These are phyloP conservation scores for Bos taurus DNA, from an alignment of 2,113 vertebrate species.

Conservation along the genomic window ARS-UCD2.0 NC_037336.1:15355001-15355500, in stretches of 20 bases:
- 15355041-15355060: conserved; percentile 95
- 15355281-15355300: not conserved
- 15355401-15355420: not conserved
- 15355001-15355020: not conserved
- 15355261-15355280: not conserved
- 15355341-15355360: not conserved
- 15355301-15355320: not conserved
- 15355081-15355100: conserved; percentile 98
- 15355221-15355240: conserved; percentile 7
- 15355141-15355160: conserved; percentile 10
- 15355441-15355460: not conserved
- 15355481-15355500: not conserved
- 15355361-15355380: not conserved
- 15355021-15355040: conserved; percentile 83
- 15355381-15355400: not conserved
- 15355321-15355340: not conserved
- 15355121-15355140: conserved; percentile 95
- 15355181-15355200: not conserved
- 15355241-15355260: not conserved
- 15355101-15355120: conserved; percentile 99
- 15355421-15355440: not conserved
- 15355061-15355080: conserved; percentile 98
- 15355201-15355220: conserved; percentile 16
- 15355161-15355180: not conserved
- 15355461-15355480: not conserved